A percentile compares a stretch with the other conserved stretches of the same genome.
These are phyloP conservation scores for Mionectes olivaceus DNA, from an alignment of 2,797 vertebrate species.

Conservation along the genomic window DNA sequence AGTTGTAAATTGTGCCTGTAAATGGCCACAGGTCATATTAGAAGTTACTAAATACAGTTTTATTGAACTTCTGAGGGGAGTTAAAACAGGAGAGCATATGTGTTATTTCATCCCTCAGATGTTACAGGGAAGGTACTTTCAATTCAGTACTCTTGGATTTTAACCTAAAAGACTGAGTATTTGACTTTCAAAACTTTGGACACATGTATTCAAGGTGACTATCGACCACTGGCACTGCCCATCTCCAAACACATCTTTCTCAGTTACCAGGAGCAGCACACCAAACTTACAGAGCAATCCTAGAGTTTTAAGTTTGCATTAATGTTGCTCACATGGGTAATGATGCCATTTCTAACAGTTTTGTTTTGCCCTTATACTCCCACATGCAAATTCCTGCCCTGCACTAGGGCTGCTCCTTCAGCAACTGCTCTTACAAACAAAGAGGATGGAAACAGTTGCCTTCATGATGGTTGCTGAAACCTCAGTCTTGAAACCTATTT, in stretches of 20 bases:
- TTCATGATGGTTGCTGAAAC: background rate
- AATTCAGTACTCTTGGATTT: background rate
- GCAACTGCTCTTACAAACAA: background rate
- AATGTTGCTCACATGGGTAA: background rate
- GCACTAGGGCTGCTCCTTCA: background rate
- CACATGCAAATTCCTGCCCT: background rate
- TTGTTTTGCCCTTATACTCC: background rate
- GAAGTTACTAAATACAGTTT: background rate
- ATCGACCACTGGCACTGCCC: fast-evolving
- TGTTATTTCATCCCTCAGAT: background rate
- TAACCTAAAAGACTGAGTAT: background rate
- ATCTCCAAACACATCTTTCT: background rate
- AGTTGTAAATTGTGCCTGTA: background rate
- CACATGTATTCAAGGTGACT: fast-evolving
- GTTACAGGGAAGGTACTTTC: background rate
- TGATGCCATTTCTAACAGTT: background rate
- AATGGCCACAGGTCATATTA: background rate
- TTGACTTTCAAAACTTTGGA: background rate
- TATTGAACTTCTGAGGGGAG: background rate
- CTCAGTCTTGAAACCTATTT: background rate
- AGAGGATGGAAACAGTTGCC: background rate
- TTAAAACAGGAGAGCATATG: background rate
- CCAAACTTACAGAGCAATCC: background rate
- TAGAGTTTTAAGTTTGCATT: background rate
- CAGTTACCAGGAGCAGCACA: background rate